Base-by-base conservation (phyloP, 2,797 vertebrate species). In the Momotus momota region DNA sequence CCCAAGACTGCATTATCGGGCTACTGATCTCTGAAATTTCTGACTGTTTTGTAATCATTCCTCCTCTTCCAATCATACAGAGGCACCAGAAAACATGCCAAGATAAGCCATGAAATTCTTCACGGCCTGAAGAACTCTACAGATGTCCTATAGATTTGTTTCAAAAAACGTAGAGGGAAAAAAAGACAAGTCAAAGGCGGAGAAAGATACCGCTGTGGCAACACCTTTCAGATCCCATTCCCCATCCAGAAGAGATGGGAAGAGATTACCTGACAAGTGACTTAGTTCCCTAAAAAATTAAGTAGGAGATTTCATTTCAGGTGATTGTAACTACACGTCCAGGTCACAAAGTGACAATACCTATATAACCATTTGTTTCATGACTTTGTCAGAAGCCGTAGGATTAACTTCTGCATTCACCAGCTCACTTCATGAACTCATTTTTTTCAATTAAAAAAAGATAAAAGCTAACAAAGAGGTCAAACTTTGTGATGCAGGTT, bases 401-500 rank as follows among this genome's bases (percentile, higher is more conserved):
- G 25, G 22, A 72, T 73, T 75, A 65, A 82, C 23, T 84, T 33
- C 43, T 17, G 38, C 40, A 14, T 8, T 19, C 72, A 60, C 17
- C 57, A 43, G 27, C 51, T 51, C 45, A 18, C 62, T 41, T 38
- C 33, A 22, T 0, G 0, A 48, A 35, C 48, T n/a, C 1, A 0
- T 8, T 71, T 66, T 60, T 43, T 64, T 43, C 40, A 73, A 66
- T 73, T 92, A 81, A 72, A 65, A 55, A 23, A 33, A 46, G 45
- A 25, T 1, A 66, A 46, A 54, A 64, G 49, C 45, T 45, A 85
- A 80, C 1, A 5, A 84, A 87, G 49, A 73, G 55, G 40, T 62
- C 19, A 66, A 41, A 66, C 27, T 45, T 46, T 0, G 1, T 3
- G 43, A 54, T 0, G 1, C 17, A 12, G 54, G 46, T 69, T 65